Evolutionary conservation across 1,140 invertebrate genomes (phyloP).

Genomic region (Aleiodes sp.): DNA sequence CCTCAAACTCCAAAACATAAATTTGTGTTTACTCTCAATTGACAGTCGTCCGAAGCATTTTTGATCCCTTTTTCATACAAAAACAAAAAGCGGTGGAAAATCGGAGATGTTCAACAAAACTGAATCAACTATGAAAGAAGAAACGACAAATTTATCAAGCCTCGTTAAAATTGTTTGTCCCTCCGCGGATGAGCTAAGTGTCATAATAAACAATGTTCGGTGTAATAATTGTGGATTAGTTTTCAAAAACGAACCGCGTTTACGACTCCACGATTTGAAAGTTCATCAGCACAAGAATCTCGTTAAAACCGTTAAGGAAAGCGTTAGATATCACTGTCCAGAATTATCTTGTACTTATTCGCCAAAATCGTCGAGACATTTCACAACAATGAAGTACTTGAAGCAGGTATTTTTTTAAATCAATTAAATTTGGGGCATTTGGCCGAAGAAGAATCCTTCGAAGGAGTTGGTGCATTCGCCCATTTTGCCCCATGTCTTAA

Average conservation of each 20-base stretch:
- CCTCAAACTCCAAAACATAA: too few relatives aligned
- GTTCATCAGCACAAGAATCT: slow-evolving; percentile 57
- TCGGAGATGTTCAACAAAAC: too few relatives aligned
- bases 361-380: slow-evolving; percentile 52
- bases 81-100: too few relatives aligned
- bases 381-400: slow-evolving; percentile 61
- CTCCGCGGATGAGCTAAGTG: slow-evolving; percentile 54
- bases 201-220: slow-evolving; percentile 58
- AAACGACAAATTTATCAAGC: neutral
- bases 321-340: slow-evolving; percentile 60
- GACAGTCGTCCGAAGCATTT: too few relatives aligned
- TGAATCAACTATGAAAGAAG: neutral
- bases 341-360: slow-evolving; percentile 59
- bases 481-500: neutral
- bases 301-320: slow-evolving; percentile 50
- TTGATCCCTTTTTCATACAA: too few relatives aligned
- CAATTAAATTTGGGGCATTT: too few relatives aligned
- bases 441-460: too few relatives aligned
- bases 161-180: slow-evolving; percentile 55
- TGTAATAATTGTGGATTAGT: slow-evolving; percentile 56
- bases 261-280: slow-evolving; percentile 58
- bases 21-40: too few relatives aligned
- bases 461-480: too few relatives aligned
- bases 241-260: slow-evolving; percentile 57
- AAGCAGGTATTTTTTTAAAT: slow-evolving; percentile 62